A percentile compares a stretch with the other conserved stretches of the same genome.
These are phyloP conservation scores for Imbricaverruca yamaguchii DNA, from an alignment of 2,888 invertebrate species.

Conservation along the genomic window DNA sequence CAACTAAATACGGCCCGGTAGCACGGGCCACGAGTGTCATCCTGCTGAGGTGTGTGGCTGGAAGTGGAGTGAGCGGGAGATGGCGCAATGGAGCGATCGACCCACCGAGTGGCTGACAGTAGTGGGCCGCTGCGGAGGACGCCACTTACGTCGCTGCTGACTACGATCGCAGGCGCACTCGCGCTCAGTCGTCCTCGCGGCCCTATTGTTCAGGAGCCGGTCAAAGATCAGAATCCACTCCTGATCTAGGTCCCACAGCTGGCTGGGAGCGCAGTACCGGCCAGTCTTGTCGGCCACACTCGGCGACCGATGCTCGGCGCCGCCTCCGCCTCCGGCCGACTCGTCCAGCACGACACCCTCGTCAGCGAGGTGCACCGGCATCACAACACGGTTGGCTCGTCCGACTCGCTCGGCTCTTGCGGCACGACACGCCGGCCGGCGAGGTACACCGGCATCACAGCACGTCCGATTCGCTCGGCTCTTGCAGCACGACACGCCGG, in stretches of 20 bases:
- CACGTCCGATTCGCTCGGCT: background rate
- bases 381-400: too few relatives aligned
- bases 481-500: too few relatives aligned
- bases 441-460: background rate
- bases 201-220: conserved; percentile 43
- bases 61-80: too few relatives aligned
- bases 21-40: too few relatives aligned
- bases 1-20: too few relatives aligned
- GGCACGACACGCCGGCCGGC: background rate
- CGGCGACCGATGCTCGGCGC: background rate
- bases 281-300: background rate
- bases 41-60: too few relatives aligned
- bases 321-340: background rate
- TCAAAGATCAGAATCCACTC: conserved; percentile 50
- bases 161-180: background rate
- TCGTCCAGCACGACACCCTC: conserved; percentile 15
- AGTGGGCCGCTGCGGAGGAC: too few relatives aligned
- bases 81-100: too few relatives aligned
- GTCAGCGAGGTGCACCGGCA: background rate
- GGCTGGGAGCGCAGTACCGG: conserved; percentile 25
- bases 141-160: background rate
- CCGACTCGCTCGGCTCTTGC: too few relatives aligned
- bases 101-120: too few relatives aligned
- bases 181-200: background rate
- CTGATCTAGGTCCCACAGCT: conserved; percentile 46